These are phyloP conservation scores for Melanotaenia trifasciata DNA, from an alignment of 2,797 vertebrate genomes.

Conservation along the genomic window DNA sequence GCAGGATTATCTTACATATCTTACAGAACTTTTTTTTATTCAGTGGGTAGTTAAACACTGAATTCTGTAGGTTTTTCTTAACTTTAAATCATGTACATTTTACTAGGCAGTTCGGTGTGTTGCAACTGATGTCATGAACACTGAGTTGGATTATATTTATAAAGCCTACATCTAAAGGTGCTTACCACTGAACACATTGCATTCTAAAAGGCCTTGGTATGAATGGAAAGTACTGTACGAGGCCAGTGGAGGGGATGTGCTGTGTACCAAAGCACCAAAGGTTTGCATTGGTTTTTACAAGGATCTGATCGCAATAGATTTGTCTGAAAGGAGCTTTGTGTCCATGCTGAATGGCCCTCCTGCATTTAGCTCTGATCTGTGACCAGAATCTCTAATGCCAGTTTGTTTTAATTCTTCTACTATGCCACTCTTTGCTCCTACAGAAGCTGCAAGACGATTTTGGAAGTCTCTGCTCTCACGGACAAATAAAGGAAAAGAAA, in stretches of 20 bases:
- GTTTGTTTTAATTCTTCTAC: constrained; percentile 23
- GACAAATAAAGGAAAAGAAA: background rate
- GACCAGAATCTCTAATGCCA: constrained; percentile 22
- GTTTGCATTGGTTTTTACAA: background rate
- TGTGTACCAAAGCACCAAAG: constrained; percentile 10
- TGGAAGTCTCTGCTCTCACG: background rate
- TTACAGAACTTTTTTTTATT: background rate
- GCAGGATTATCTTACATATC: background rate
- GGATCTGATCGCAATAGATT: constrained; percentile 13
- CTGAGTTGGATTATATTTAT: background rate
- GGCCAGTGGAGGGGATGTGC: constrained; percentile 1
- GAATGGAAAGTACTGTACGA: background rate
- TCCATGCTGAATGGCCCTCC: constrained; percentile 22
- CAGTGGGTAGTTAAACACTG: background rate
- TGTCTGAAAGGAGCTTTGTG: constrained; percentile 13
- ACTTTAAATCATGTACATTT: background rate
- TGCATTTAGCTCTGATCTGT: constrained; percentile 24
- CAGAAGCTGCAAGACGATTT: constrained; percentile 16
- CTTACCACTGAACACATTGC: background rate
- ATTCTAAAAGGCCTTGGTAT: background rate
- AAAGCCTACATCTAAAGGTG: background rate
- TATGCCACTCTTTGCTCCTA: background rate
- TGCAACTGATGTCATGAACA: constrained; percentile 10
- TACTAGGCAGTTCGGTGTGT: background rate
- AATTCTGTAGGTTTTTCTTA: background rate